A percentile compares a stretch with the other conserved stretches of the same genome.
Evolutionary conservation across 2,888 invertebrate genomes (phyloP).

Genomic region (Drosophila koepferae): DNA sequence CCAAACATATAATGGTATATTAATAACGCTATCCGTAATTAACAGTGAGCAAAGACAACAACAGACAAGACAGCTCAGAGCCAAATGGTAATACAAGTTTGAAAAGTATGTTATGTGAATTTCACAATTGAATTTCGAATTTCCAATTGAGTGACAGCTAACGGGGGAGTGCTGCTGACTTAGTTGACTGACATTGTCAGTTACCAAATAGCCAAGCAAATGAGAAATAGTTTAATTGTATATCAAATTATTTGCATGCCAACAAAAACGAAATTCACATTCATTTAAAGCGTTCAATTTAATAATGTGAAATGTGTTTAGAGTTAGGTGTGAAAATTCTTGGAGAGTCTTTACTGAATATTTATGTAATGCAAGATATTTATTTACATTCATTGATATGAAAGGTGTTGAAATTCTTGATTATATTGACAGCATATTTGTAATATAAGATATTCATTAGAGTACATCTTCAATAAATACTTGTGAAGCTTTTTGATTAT

Average conservation of each 20-base stretch:
- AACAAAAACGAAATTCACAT: neutral
- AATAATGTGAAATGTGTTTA: neutral
- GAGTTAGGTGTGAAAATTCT: slow-evolving; percentile 6
- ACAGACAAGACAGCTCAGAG: neutral
- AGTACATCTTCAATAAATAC: too few relatives aligned
- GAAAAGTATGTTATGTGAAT: slow-evolving; percentile 16
- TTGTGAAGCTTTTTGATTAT: too few relatives aligned
- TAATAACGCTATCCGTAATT: slow-evolving; percentile 27
- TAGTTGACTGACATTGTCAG: neutral
- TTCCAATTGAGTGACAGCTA: slow-evolving; percentile 19
- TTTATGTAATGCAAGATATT: neutral
- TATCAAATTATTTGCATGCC: slow-evolving; percentile 8
- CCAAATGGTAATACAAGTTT: neutral
- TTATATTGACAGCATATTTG: neutral
- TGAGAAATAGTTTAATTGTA: slow-evolving; percentile 18
- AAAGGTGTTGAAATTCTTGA: neutral
- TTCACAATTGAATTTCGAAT: slow-evolving; percentile 10
- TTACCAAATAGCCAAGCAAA: slow-evolving; percentile 4
- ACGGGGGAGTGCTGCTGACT: neutral
- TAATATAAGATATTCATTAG: too few relatives aligned
- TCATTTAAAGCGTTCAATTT: neutral
- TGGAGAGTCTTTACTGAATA: neutral
- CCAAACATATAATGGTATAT: neutral
- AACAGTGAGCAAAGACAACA: slow-evolving; percentile 17
- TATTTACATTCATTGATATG: neutral